A percentile compares a stretch with the other conserved stretches of the same genome.
phyloP scores from a whole-genome alignment of 2,797 vertebrate genomes.

The Tympanoctomys barrerae region DNA sequence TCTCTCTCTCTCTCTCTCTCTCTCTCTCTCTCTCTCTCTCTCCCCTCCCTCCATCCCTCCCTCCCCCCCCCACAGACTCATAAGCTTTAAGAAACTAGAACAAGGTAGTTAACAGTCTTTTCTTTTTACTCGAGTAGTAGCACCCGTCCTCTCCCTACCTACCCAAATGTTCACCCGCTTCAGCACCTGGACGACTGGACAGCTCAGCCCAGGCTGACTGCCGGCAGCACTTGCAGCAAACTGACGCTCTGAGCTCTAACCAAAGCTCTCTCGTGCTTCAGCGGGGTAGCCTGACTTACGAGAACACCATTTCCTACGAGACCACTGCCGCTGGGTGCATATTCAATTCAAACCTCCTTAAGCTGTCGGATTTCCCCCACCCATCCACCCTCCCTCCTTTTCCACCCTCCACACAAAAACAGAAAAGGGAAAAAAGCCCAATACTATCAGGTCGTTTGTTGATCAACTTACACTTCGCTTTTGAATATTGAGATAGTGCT shows the following conservation, averaged over 20 bases:
- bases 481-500: slow-evolving; percentile 83
- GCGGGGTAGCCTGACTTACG: slow-evolving; percentile 84
- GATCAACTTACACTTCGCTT: slow-evolving; percentile 86
- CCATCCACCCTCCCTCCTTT: slow-evolving; percentile 68
- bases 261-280: slow-evolving; percentile 86
- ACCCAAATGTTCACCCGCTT: slow-evolving; percentile 83
- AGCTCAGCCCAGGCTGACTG: slow-evolving; percentile 82
- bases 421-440: slow-evolving; percentile 76
- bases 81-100: slow-evolving; percentile 71
- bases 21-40: background rate
- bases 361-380: slow-evolving; percentile 83
- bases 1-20: background rate
- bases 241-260: slow-evolving; percentile 85
- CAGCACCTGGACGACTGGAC: slow-evolving; percentile 87
- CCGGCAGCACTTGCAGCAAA: slow-evolving; percentile 79
- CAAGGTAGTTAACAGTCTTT: slow-evolving; percentile 62
- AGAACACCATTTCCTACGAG: slow-evolving; percentile 86
- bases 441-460: slow-evolving; percentile 77
- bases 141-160: slow-evolving; percentile 73
- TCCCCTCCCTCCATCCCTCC: background rate
- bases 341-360: slow-evolving; percentile 86
- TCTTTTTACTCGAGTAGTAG: slow-evolving; percentile 32
- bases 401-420: slow-evolving; percentile 76
- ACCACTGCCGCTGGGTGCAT: slow-evolving; percentile 87
- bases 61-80: slow-evolving; percentile 4